phyloP scores from a whole-genome alignment of 1,140 invertebrate species.

The Aphidius ervi region DNA sequence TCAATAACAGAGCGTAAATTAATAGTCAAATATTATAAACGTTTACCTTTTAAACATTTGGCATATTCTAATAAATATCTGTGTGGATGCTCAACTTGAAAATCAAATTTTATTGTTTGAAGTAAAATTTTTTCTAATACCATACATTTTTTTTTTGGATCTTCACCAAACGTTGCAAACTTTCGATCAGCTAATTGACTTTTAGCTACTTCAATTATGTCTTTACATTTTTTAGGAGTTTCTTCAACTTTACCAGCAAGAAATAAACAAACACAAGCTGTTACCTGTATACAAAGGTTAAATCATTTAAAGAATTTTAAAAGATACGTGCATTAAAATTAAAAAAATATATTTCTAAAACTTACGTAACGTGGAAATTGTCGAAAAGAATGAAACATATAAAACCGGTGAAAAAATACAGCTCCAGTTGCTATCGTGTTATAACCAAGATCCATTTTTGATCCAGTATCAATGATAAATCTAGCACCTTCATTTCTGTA shows the following conservation, averaged over 20 bases:
- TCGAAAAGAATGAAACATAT: slow-evolving; percentile 97
- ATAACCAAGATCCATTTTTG: slow-evolving; percentile 90
- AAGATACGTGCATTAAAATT: too few relatives aligned
- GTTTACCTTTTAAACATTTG: slow-evolving; percentile 75
- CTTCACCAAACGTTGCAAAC: slow-evolving; percentile 85
- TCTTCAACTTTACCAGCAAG: slow-evolving; percentile 99
- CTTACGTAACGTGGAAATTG: slow-evolving; percentile 90
- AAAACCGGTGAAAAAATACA: slow-evolving; percentile 97
- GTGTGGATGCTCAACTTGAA: slow-evolving; percentile 98
- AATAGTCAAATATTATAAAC: too few relatives aligned
- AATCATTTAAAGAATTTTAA: slow-evolving; percentile 10
- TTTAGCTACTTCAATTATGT: slow-evolving; percentile 90
- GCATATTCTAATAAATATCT: slow-evolving; percentile 92
- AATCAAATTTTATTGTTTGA: slow-evolving; percentile 98
- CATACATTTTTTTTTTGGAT: slow-evolving; percentile 97
- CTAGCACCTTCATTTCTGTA: slow-evolving; percentile 76
- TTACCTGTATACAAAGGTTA: slow-evolving; percentile 62
- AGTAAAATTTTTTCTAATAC: slow-evolving; percentile 92
- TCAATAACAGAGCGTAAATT: too few relatives aligned
- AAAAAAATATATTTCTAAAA: slow-evolving; percentile 22
- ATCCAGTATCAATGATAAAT: slow-evolving; percentile 90
- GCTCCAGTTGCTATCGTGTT: slow-evolving; percentile 96
- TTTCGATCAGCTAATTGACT: slow-evolving; percentile 75
- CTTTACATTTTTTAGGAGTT: slow-evolving; percentile 98
- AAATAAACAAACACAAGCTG: slow-evolving; percentile 94